Conservation (phyloP, 2,888 invertebrate genomes). For the Himalopsyche japonica region DNA sequence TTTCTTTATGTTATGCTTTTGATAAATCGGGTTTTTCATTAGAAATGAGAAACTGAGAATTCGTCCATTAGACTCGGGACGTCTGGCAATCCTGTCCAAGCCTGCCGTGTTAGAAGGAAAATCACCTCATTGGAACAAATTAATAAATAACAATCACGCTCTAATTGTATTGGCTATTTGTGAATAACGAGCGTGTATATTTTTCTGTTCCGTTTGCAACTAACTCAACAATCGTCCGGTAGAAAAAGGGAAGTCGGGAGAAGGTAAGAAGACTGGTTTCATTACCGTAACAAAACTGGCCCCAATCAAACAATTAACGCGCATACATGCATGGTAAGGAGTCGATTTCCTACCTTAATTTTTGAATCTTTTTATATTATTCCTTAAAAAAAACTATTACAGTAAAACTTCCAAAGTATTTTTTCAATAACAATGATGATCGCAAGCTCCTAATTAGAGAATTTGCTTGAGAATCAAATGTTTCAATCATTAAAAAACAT, state of each 20-base stretch:
- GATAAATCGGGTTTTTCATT: no score
- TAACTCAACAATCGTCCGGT: slow-evolving; percentile 54
- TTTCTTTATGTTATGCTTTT: no score
- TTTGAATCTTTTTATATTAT: slow-evolving; percentile 21
- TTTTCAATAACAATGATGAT: not conserved
- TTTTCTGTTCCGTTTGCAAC: slow-evolving; percentile 47
- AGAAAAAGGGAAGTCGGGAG: slow-evolving; percentile 88
- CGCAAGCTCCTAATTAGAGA: slow-evolving; percentile 19
- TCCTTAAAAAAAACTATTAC: not conserved
- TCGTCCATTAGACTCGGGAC: no score
- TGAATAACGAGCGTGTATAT: slow-evolving; percentile 41
- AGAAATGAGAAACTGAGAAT: no score
- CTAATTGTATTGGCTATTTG: not conserved
- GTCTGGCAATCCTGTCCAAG: no score
- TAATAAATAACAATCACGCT: not conserved
- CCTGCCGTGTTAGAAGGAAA: not conserved
- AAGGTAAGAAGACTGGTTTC: slow-evolving; percentile 67
- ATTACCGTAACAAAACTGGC: slow-evolving; percentile 41
- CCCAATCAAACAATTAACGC: slow-evolving; percentile 40
- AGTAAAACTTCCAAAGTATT: not conserved
- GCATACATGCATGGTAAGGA: slow-evolving; percentile 41
- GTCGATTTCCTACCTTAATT: slow-evolving; percentile 38
- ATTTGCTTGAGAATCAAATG: slow-evolving; percentile 19
- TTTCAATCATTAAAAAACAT: not conserved
- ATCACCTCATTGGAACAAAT: not conserved